Base-by-base conservation (phyloP, 1,140 invertebrate genomes). In the Frieseomelitta varia region DNA sequence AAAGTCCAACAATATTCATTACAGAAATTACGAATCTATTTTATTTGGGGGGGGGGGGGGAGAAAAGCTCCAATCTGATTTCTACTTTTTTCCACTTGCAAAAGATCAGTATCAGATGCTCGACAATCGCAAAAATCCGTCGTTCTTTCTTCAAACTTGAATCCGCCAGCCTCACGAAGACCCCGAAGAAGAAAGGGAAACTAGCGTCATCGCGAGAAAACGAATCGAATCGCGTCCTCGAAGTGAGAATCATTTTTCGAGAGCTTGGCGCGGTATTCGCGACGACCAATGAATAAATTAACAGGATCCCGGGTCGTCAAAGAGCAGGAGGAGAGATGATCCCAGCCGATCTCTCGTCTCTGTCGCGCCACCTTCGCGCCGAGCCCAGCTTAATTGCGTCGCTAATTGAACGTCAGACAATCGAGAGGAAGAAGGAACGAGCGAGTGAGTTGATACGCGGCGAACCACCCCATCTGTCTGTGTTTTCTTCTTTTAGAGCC, bases 381-480 rank as follows among this genome's bases (percentile, higher is more conserved):
- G 39, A 47, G 19, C 68, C 47, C 27, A 61, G 55, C 30, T 75
- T 67, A 76, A 85, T 87, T 76, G 53, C 68, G 68, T 30, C 69
- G 76, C 82, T 86, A 84, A 80, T 86, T 79, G 84, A 73, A 86
- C 76, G 82, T 79, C 85, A 86, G 85, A 86, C 85, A 86, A 86
- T 86, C 81, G 74, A 75, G 75, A 61, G 81, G 51, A 55, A 73
- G 63, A 65, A 24, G 27, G 53, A 39, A 30, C 8, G 6, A 53
- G 34, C 68, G 65, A 78, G 80, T 27, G 74, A 76, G 47, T n/a
- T 76, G 74, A 24, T 76, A 63, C 74, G 55, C 39, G 53, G 51
- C 21, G 39, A 53, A 27, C 34, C 24, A 11, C 39, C 39, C 39
- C 8, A 8, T 47, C 39, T 10, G 39, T 47, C 39, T 6, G 39